Evolutionary conservation across 1,140 invertebrate species (phyloP).

Genomic region (Brachionus koreanus): DNA sequence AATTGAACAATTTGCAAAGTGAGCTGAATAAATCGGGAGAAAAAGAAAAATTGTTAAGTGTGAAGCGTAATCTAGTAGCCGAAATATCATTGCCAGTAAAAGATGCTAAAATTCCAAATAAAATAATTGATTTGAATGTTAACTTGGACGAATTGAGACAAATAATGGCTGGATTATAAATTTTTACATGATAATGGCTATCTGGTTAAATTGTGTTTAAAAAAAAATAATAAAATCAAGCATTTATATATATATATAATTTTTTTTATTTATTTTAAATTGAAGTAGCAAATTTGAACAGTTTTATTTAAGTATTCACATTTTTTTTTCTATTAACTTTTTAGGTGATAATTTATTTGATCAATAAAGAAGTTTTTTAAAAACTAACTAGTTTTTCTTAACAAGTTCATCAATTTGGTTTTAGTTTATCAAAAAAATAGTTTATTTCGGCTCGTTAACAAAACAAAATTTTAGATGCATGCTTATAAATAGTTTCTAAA

Average conservation of each 20-base stretch:
- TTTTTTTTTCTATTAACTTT: not conserved
- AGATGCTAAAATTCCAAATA: not conserved
- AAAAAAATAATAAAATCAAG: not conserved
- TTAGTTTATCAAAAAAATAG: no score
- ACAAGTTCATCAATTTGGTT: no score
- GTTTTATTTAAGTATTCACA: conserved; percentile 7
- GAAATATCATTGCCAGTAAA: not conserved
- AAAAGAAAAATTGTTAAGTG: not conserved
- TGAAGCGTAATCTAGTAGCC: not conserved
- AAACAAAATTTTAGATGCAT: no score
- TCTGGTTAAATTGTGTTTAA: not conserved
- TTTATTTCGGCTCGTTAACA: no score
- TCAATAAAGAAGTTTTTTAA: conserved; percentile 22
- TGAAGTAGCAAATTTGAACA: not conserved
- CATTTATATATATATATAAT: not conserved
- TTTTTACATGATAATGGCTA: not conserved
- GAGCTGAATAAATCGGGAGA: not conserved
- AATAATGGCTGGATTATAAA: not conserved
- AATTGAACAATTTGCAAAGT: conserved; percentile 5
- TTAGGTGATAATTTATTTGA: conserved; percentile 29
- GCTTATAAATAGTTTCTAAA: no score
- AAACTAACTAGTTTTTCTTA: not conserved
- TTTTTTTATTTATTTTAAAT: not conserved
- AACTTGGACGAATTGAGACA: conserved; percentile 28
- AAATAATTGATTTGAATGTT: not conserved